Percentiles rank a stretch among this genome's conserved stretches.
Evolutionary conservation across 2,113 vertebrate species (phyloP).

Genomic region (Lagenorhynchus albirostris): DNA sequence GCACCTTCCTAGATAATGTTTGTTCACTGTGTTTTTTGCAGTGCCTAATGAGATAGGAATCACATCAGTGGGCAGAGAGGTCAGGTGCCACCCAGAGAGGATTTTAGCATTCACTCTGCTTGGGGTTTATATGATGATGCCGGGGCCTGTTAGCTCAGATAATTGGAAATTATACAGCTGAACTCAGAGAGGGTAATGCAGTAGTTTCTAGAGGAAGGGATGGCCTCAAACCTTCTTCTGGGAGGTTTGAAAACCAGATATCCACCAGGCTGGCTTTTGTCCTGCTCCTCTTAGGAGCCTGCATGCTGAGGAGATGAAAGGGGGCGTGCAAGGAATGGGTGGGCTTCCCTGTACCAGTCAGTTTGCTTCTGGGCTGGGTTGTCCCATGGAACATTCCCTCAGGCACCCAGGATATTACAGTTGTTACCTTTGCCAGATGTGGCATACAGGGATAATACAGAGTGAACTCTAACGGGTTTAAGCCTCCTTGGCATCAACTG

Average conservation of each 20-base stretch:
- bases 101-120: background rate
- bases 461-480: slow-evolving; percentile 4
- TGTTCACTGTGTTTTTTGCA: slow-evolving; percentile 4
- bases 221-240: background rate
- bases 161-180: background rate
- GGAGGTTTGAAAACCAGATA: background rate
- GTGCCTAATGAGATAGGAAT: slow-evolving; percentile 33
- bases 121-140: slow-evolving; percentile 5
- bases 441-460: background rate
- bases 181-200: background rate
- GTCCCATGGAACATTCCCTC: background rate
- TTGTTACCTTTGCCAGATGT: background rate
- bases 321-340: background rate
- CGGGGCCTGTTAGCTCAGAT: background rate
- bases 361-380: background rate
- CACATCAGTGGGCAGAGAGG: slow-evolving; percentile 42
- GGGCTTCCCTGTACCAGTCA: background rate
- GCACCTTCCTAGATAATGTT: background rate
- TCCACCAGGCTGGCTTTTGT: background rate
- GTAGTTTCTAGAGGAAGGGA: background rate
- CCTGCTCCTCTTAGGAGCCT: background rate
- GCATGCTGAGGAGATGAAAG: background rate
- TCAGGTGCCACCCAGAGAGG: slow-evolving; percentile 36
- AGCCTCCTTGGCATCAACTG: background rate
- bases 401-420: background rate